These are phyloP conservation scores for Perccottus glenii DNA, from an alignment of 2,113 vertebrate genomes.

Conservation along the genomic window DNA sequence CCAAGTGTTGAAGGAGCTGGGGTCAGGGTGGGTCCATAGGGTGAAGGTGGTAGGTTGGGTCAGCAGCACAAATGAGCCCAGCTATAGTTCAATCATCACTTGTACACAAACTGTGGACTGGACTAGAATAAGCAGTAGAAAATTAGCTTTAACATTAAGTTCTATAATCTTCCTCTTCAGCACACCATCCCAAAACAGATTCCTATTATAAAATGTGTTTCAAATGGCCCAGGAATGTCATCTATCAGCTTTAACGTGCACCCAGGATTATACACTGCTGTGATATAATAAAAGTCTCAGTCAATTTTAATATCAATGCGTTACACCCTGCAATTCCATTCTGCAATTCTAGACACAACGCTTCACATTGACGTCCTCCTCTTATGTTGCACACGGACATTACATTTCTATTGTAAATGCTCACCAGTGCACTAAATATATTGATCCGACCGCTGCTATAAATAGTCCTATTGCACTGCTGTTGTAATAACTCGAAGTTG, in stretches of 20 bases:
- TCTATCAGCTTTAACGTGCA: neutral
- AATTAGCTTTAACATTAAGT: too few relatives aligned
- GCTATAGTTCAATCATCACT: too few relatives aligned
- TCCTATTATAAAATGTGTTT: too few relatives aligned
- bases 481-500: neutral
- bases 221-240: neutral
- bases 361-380: neutral
- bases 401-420: neutral
- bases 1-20: too few relatives aligned
- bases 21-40: too few relatives aligned
- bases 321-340: neutral
- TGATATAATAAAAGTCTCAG: neutral
- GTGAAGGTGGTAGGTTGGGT: too few relatives aligned
- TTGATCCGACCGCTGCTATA: neutral
- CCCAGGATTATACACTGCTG: neutral
- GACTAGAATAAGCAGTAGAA: too few relatives aligned
- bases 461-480: neutral
- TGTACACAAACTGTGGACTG: too few relatives aligned
- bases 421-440: slow-evolving; percentile 9
- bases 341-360: neutral
- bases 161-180: too few relatives aligned
- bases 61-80: too few relatives aligned
- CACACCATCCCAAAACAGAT: too few relatives aligned
- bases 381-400: slow-evolving; percentile 4
- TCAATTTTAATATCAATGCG: slow-evolving; percentile 1